These are phyloP conservation scores for Limnephilus rhombicus DNA, from an alignment of 2,888 invertebrate genomes.

Conservation along the genomic window DNA sequence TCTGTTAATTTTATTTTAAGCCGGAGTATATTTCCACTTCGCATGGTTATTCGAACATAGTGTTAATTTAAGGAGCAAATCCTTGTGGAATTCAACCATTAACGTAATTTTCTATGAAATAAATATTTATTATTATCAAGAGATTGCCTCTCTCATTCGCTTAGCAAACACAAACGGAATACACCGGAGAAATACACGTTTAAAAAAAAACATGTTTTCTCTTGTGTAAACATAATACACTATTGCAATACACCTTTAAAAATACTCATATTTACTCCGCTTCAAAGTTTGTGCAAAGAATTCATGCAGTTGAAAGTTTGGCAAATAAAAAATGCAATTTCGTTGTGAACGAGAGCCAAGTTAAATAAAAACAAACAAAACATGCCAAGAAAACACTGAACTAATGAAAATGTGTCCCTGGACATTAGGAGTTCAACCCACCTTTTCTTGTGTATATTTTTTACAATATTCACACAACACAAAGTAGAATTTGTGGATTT, in stretches of 20 bases:
- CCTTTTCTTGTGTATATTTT: not conserved
- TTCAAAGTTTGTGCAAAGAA: not conserved
- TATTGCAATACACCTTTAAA: not conserved
- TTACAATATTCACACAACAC: not conserved
- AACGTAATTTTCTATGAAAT: too few relatives aligned
- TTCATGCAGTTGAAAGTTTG: not conserved
- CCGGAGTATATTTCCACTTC: too few relatives aligned
- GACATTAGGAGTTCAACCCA: not conserved
- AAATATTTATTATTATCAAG: not conserved
- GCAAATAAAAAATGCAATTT: not conserved
- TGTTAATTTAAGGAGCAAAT: not conserved
- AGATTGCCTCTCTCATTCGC: not conserved
- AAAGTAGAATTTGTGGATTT: not conserved
- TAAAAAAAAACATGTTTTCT: not conserved
- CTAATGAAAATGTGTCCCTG: constrained; percentile 6
- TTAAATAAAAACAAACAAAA: not conserved
- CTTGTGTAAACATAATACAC: not conserved
- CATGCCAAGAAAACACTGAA: not conserved
- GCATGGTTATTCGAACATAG: too few relatives aligned
- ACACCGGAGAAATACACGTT: not conserved
- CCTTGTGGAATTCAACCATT: too few relatives aligned
- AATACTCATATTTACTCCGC: not conserved
- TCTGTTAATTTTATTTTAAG: too few relatives aligned
- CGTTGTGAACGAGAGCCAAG: not conserved
- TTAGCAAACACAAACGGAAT: not conserved